phyloP scores from a whole-genome alignment of 2,113 vertebrate species.

The Psettodes erumei region DNA sequence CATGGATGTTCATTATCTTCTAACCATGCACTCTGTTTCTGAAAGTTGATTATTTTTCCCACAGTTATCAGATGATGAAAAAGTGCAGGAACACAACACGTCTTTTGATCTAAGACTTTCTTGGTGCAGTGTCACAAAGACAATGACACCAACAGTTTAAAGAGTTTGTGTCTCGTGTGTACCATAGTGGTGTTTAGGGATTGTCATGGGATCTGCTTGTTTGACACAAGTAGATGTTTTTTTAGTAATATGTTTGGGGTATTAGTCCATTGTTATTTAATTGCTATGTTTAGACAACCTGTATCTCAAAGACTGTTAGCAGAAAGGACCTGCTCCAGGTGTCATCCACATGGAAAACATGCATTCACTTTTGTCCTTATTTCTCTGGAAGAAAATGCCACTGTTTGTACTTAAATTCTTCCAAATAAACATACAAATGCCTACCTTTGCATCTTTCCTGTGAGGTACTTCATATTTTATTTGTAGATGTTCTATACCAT shows the following conservation, averaged over 20 bases:
- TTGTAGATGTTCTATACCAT: neutral
- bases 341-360: constrained; percentile 52
- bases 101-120: constrained; percentile 58
- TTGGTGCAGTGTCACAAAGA: constrained; percentile 53
- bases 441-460: constrained; percentile 25
- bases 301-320: constrained; percentile 63
- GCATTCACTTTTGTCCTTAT: constrained; percentile 65
- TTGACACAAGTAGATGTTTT: constrained; percentile 75
- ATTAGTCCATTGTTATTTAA: constrained; percentile 77
- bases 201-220: constrained; percentile 69
- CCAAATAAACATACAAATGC: constrained; percentile 74
- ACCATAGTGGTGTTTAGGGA: constrained; percentile 63
- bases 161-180: constrained; percentile 58
- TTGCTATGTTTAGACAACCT: constrained; percentile 68
- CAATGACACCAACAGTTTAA: constrained; percentile 50
- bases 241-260: constrained; percentile 61
- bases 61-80: constrained; percentile 57
- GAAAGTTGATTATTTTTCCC: constrained; percentile 69
- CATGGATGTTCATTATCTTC: constrained; percentile 64
- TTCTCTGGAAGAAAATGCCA: constrained; percentile 80
- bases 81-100: constrained; percentile 75
- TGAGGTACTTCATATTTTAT: neutral
- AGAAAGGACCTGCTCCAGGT: constrained; percentile 56
- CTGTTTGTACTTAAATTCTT: constrained; percentile 78
- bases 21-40: constrained; percentile 64